Evolutionary conservation across 2,797 vertebrate species (phyloP).

Genomic region (Gymnocypris eckloni): DNA sequence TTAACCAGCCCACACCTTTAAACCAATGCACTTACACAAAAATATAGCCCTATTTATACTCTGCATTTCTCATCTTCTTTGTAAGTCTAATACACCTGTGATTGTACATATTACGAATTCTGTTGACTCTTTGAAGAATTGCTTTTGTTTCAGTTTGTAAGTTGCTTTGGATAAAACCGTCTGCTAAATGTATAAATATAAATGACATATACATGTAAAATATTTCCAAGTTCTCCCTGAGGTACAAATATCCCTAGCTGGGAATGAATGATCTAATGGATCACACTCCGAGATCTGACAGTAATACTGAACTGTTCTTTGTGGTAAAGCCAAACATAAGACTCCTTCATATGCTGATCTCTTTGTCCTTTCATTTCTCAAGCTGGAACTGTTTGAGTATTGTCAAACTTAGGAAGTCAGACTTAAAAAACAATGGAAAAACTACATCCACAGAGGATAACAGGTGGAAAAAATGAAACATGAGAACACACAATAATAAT

Average conservation of each 20-base stretch:
- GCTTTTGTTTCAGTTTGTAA: background rate
- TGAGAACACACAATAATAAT: background rate
- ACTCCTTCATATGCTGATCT: slow-evolving; percentile 24
- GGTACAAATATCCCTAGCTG: background rate
- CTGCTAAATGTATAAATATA: background rate
- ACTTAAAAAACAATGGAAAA: background rate
- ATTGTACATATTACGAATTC: background rate
- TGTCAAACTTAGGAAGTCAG: slow-evolving; percentile 21
- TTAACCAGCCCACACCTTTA: background rate
- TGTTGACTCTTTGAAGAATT: background rate
- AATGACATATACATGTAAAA: background rate
- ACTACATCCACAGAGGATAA: background rate
- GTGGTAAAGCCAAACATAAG: slow-evolving; percentile 59
- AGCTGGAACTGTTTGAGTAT: slow-evolving; percentile 33
- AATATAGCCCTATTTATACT: background rate
- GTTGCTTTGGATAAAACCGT: background rate
- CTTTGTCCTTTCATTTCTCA: slow-evolving; percentile 39
- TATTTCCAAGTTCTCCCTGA: background rate
- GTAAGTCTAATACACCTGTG: background rate
- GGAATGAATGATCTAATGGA: background rate
- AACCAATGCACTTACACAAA: background rate
- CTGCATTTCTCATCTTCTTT: background rate
- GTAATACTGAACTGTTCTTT: background rate
- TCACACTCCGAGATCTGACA: slow-evolving; percentile 18
- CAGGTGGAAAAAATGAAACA: background rate